Evolutionary conservation across 2,888 invertebrate genomes (phyloP).

Genomic region (Lordiphosa andalusiaca): DNA sequence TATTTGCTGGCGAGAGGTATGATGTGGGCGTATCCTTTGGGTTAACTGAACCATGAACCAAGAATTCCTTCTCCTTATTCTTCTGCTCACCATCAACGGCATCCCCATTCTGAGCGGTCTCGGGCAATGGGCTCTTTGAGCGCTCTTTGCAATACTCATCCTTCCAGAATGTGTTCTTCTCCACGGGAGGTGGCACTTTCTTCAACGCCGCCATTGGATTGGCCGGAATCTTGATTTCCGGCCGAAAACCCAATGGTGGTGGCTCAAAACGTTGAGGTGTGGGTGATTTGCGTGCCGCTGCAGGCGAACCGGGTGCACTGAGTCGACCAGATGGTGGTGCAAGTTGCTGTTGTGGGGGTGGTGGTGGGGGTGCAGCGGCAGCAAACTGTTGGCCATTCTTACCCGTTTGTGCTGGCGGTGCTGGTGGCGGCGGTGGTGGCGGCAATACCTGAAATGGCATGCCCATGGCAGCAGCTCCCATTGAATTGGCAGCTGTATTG

Average conservation of each 20-base stretch:
- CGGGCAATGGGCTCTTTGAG: conserved; percentile 79
- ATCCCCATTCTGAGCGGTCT: conserved; percentile 33
- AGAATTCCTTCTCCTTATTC: conserved; percentile 38
- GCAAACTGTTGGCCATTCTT: conserved; percentile 79
- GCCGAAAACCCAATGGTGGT: conserved; percentile 83
- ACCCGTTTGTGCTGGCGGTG: conserved; percentile 56
- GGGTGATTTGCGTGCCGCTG: conserved; percentile 79
- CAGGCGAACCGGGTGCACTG: conserved; percentile 80
- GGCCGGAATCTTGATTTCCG: conserved; percentile 88
- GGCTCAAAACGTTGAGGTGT: conserved; percentile 82
- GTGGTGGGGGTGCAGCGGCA: conserved; percentile 81
- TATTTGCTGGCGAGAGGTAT: conserved; percentile 64
- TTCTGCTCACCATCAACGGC: conserved; percentile 69
- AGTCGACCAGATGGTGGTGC: conserved; percentile 80
- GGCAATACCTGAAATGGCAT: conserved; percentile 72
- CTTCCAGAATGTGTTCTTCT: conserved; percentile 84
- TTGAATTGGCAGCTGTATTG: conserved; percentile 80
- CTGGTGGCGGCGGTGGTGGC: conserved; percentile 81
- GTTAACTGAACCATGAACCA: conserved; percentile 55
- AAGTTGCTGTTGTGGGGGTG: conserved; percentile 79
- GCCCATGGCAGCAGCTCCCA: conserved; percentile 74
- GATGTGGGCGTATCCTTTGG: conserved; percentile 25
- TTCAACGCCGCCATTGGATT: conserved; percentile 87
- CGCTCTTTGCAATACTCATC: conserved; percentile 82
- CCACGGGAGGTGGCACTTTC: conserved; percentile 86